Evolutionary conservation across 2,888 invertebrate genomes (phyloP).

Genomic region (Globia sparganii): DNA sequence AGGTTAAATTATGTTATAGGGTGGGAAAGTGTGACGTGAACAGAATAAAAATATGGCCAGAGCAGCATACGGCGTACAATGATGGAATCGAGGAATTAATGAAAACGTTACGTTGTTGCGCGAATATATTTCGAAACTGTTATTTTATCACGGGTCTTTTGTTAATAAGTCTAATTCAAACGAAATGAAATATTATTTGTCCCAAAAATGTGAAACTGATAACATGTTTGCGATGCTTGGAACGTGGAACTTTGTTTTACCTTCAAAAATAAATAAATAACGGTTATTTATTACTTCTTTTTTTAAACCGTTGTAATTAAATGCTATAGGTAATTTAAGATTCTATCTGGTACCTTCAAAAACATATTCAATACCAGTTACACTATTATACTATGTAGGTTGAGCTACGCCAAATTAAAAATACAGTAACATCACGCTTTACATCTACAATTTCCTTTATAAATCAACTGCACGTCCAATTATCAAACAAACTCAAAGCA

Average conservation of each 20-base stretch:
- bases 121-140: slow-evolving; percentile 30
- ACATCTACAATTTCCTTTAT: background rate
- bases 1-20: slow-evolving; percentile 66
- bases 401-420: background rate
- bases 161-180: background rate
- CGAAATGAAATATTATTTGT: too few relatives aligned
- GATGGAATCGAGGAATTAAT: slow-evolving; percentile 68
- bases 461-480: background rate
- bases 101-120: slow-evolving; percentile 53
- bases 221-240: background rate
- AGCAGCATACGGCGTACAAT: slow-evolving; percentile 70
- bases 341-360: background rate
- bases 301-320: background rate
- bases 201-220: too few relatives aligned
- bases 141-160: slow-evolving; percentile 29
- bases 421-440: background rate
- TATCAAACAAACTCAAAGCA: background rate
- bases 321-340: background rate
- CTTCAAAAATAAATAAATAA: background rate
- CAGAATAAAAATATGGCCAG: slow-evolving; percentile 78
- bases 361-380: background rate
- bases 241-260: too few relatives aligned
- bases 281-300: background rate
- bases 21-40: slow-evolving; percentile 75
- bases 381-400: background rate